Percentiles rank a stretch among this genome's conserved stretches.
These are phyloP conservation scores for Aleiodes sp. DNA, from an alignment of 1,140 invertebrate genomes.

Conservation along the genomic window DNA sequence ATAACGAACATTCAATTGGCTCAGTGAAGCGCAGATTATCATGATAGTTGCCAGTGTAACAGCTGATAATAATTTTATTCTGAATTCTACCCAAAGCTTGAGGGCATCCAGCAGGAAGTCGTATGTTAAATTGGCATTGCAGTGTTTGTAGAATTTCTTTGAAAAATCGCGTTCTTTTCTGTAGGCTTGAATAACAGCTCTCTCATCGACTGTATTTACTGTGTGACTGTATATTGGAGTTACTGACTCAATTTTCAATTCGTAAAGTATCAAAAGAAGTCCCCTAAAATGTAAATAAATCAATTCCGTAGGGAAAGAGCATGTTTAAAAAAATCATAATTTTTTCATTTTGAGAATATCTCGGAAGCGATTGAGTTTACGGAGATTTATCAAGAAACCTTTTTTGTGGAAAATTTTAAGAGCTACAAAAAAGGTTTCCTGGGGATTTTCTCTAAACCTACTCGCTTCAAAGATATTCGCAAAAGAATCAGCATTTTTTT, in stretches of 20 bases:
- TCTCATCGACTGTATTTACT: constrained; percentile 39
- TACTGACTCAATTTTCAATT: constrained; percentile 37
- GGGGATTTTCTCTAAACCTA: too few species aligned
- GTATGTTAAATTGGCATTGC: constrained; percentile 41
- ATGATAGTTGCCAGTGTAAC: constrained; percentile 36
- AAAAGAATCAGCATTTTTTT: too few species aligned
- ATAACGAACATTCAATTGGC: constrained; percentile 30
- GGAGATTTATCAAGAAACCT: too few species aligned
- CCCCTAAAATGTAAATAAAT: constrained; percentile 30
- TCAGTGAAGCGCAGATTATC: constrained; percentile 34
- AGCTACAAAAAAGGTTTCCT: too few species aligned
- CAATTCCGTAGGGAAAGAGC: too few species aligned
- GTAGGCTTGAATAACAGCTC: constrained; percentile 44
- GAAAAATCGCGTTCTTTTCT: constrained; percentile 45
- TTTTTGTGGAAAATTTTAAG: too few species aligned
- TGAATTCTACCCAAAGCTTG: constrained; percentile 44
- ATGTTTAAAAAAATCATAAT: constrained; percentile 19
- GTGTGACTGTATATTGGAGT: constrained; percentile 41
- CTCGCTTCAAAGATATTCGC: too few species aligned
- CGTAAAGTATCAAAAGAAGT: constrained; percentile 34
- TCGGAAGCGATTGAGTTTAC: too few species aligned
- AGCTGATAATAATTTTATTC: constrained; percentile 42
- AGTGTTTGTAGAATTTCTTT: constrained; percentile 45
- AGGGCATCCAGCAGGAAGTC: constrained; percentile 44
- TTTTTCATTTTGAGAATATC: too few species aligned